Base-by-base conservation (phyloP, 2,888 invertebrate genomes). In the Sminthurides aquaticus region DNA sequence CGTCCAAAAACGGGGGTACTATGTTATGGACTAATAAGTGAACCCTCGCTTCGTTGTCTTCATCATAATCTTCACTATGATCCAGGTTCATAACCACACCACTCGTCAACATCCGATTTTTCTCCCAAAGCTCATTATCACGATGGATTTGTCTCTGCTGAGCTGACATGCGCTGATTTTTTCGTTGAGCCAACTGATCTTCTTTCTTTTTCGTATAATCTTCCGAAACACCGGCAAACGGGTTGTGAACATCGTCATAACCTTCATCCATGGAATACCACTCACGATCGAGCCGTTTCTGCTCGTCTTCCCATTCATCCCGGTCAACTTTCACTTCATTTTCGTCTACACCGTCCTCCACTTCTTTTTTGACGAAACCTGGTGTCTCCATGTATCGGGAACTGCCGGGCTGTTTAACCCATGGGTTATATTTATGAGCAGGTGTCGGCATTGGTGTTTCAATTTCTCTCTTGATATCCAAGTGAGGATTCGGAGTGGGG, bases 91-190 rank as follows among this genome's bases (percentile, higher is more conserved):
- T 89, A 0, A 97, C 95, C 0, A 96, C 96, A 22, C 98, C 92
- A 28, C 90, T 91, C 3, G 96, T 91, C 27, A 97, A 83, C 93
- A 99, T 94, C 70, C 99, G 85, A 82, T 99, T 98, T 26, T 95
- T 85, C 80, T 99, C 99, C 99, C 99, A 99, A 74, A 95, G 82
- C 78, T 98, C 98, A 79, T 97, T 99, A 81, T 99, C 98, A 79
- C 83, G 72, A 56, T 75, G 76, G 63, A 96, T 96, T 81, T 98
- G 97, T 66, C 96, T 85, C 75, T 98, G 90, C 75, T 95, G 93
- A 0, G 97, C 97, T 0, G 96, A 95, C 78, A 99, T 87, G 60
- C 94, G 85, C 77, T 94, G 91, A 76, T 92, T 92, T 69, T 91
- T 89, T 71, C 88, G 85, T 76, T 91, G 90, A 76, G 94, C 93